Base-by-base conservation (phyloP, 1,140 invertebrate species). In the Brachionus sp. region DNA sequence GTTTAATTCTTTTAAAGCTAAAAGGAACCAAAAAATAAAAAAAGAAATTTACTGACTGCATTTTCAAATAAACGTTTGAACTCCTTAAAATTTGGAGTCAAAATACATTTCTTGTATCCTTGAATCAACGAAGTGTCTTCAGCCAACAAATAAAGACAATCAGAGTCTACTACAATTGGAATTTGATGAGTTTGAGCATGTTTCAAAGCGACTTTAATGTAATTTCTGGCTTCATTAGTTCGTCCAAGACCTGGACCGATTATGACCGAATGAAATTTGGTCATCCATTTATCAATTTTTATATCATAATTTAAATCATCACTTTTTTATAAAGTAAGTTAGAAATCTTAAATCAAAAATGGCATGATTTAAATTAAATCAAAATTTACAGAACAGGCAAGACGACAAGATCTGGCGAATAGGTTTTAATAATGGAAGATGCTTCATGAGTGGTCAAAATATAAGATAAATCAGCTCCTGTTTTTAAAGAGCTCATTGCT, bases 381-480 rank as follows among this genome's bases (percentile, higher is more conserved):
- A 46, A 46, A 46, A 46, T n/a, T 70, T 42, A 90, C 94, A 92
- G 86, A 33, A 94, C 87, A 0, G 97, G 97, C 89, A 97, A 94
- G 1, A 99, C 97, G 86, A 99, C 99, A 10, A 98, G 89, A 87
- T 99, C 97, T 10, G 97, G 97, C 87, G 95, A 97, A 87, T 96
- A 98, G 4, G 93, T 93, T 89, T 99, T 99, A 66, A 99, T 96
- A 0, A 95, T 93, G 6, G 91, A 86, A 3, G 94, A 93, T 10
- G 97, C 95, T 62, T 93, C 92, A 84, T 91, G 90, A 6, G 92
- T 90, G 87, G 95, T 98, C 87, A 98, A 96, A 9, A 98, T 92
- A 87, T 98, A 95, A 1, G 92, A 92, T 46, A 98, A 90, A 89
- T 98, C 97, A 37, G 94, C 95, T 53, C 90, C 90, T 88, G 94